Percentiles rank a stretch among this genome's conserved stretches.
Conservation (phyloP, 2,113 vertebrate genomes). For the Tenrec ecaudatus region DNA sequence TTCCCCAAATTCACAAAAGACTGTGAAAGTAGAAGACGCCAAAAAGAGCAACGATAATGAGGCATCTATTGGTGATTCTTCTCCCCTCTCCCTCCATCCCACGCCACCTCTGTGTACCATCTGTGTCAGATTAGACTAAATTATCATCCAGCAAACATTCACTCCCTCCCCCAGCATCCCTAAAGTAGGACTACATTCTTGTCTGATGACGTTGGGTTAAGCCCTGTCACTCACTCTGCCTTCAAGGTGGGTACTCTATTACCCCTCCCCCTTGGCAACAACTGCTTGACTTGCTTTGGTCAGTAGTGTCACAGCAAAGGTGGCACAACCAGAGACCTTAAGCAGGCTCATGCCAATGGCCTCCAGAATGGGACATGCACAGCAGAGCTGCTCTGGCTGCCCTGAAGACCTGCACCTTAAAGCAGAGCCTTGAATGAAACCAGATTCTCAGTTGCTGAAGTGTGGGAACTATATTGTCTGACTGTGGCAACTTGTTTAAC, state of each 20-base stretch:
- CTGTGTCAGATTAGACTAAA: constrained; percentile 59
- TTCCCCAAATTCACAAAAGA: background rate
- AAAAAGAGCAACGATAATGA: constrained; percentile 70
- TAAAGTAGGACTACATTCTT: background rate
- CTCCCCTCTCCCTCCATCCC: constrained; percentile 40
- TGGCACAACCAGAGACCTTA: background rate
- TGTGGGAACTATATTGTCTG: background rate
- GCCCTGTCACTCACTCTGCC: background rate
- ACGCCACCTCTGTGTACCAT: constrained; percentile 73
- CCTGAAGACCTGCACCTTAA: background rate
- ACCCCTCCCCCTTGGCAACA: background rate
- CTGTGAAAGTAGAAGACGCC: constrained; percentile 33
- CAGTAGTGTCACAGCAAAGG: background rate
- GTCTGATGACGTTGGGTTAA: background rate
- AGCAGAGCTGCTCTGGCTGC: background rate
- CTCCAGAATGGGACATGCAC: constrained; percentile 35
- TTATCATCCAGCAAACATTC: constrained; percentile 65
- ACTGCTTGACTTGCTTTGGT: background rate
- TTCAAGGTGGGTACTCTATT: background rate
- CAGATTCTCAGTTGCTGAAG: constrained; percentile 1
- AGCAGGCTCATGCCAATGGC: background rate
- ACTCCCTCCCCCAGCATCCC: background rate
- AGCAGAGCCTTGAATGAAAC: background rate
- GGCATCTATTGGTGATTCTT: background rate
- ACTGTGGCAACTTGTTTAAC: background rate